phyloP scores from a whole-genome alignment of 37 sponge, comb jelly and placozoan species.

The Halichondria panicea region DNA sequence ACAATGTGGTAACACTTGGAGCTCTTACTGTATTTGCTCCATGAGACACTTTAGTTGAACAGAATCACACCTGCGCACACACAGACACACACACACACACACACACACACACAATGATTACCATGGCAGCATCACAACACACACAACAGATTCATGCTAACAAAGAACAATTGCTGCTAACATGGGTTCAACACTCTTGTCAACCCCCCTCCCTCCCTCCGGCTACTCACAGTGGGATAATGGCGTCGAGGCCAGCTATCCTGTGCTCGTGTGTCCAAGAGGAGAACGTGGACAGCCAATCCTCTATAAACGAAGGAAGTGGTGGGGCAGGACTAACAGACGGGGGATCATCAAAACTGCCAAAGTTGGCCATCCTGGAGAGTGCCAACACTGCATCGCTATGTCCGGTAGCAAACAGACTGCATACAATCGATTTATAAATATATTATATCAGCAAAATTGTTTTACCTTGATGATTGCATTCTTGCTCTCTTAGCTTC shows the following conservation, averaged over 20 bases:
- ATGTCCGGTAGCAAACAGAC: conserved; percentile 7
- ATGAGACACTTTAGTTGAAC: conserved; percentile 51
- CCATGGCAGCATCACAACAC: too few relatives aligned
- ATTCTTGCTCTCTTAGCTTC: conserved; percentile 12
- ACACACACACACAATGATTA: conserved; percentile 2
- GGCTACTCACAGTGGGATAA: conserved; percentile 41
- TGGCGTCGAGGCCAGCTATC: conserved; percentile 50
- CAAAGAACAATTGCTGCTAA: too few relatives aligned
- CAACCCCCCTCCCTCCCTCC: too few relatives aligned
- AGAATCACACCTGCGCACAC: conserved; percentile 48
- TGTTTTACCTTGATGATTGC: background rate
- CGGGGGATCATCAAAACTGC: background rate
- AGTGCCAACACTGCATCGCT: conserved; percentile 21
- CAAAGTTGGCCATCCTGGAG: background rate
- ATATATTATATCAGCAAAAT: background rate
- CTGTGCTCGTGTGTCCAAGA: conserved; percentile 56
- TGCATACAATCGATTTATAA: background rate
- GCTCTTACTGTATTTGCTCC: conserved; percentile 28
- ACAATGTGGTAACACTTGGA: background rate
- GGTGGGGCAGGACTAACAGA: conserved; percentile 12
- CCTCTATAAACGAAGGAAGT: conserved; percentile 36
- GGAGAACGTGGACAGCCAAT: conserved; percentile 57
- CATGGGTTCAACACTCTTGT: too few relatives aligned
- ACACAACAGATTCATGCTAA: too few relatives aligned
- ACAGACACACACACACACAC: background rate